Evolutionary conservation across 2,888 invertebrate genomes (phyloP).

Genomic region (Venustoraphidia nigricollis): DNA sequence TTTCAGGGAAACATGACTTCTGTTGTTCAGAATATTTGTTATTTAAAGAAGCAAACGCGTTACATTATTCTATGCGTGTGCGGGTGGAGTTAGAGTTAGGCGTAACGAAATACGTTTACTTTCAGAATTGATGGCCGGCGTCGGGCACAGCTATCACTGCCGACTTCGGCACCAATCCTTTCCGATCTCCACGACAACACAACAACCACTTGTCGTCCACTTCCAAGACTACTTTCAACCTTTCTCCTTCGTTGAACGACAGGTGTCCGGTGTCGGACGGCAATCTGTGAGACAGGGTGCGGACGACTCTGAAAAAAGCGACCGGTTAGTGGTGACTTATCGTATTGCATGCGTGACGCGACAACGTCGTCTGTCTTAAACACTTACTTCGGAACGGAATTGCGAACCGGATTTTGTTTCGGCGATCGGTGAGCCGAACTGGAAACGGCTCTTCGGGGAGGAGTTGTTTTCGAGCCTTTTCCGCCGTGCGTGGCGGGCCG

Average conservation of each 20-base stretch:
- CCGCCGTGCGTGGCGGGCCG: conserved; percentile 27
- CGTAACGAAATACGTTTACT: neutral
- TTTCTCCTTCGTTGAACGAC: conserved; percentile 62
- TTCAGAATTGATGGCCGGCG: conserved; percentile 18
- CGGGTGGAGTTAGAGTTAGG: no score
- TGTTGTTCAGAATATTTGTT: no score
- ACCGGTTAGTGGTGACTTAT: conserved; percentile 5
- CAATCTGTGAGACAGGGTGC: conserved; percentile 55
- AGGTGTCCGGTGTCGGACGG: conserved; percentile 67
- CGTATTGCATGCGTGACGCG: neutral
- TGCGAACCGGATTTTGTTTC: conserved; percentile 17
- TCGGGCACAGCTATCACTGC: conserved; percentile 41
- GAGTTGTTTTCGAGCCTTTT: conserved; percentile 24
- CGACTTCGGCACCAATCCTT: conserved; percentile 58
- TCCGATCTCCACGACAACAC: conserved; percentile 59
- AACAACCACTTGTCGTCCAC: conserved; percentile 62
- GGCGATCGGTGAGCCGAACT: conserved; percentile 43
- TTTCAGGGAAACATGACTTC: no score
- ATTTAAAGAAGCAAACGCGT: no score
- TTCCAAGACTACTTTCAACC: conserved; percentile 53
- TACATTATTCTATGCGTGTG: no score
- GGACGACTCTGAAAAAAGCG: conserved; percentile 44
- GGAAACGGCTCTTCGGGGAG: conserved; percentile 48
- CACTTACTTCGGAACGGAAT: conserved; percentile 3
- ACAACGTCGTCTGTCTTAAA: neutral